These are phyloP conservation scores for Nipponacmea schrenckii DNA, from an alignment of 2,888 invertebrate species.

Conservation along the genomic window DNA sequence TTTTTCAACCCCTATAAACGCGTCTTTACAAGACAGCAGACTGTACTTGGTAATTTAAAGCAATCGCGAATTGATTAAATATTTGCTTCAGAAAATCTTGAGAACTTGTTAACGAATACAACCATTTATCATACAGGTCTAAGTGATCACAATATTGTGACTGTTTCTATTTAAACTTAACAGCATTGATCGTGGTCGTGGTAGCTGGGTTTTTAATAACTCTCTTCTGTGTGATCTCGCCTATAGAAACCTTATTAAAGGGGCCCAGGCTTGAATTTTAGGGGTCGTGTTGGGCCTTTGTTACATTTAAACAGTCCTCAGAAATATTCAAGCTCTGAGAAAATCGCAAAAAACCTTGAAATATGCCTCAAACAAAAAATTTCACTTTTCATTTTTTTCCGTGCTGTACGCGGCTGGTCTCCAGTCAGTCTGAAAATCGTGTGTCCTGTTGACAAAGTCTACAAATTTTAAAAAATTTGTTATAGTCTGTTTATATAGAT, in stretches of 20 bases:
- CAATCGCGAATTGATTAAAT: background rate
- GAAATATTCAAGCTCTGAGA: too few species aligned
- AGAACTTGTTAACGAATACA: background rate
- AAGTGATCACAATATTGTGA: background rate
- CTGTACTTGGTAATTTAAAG: background rate
- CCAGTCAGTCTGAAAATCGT: too few species aligned
- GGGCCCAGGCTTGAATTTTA: too few species aligned
- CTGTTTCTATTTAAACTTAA: background rate
- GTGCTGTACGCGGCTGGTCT: too few species aligned
- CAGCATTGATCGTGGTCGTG: background rate
- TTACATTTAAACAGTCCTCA: too few species aligned
- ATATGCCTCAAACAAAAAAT: too few species aligned
- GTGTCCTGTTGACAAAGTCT: too few species aligned
- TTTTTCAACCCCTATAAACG: conserved; percentile 1
- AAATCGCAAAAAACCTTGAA: too few species aligned
- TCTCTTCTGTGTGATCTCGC: background rate
- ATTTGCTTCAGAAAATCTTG: background rate
- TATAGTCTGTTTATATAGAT: too few species aligned
- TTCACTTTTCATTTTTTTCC: too few species aligned
- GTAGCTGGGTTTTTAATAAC: background rate
- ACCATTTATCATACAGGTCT: background rate
- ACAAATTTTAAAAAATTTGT: too few species aligned
- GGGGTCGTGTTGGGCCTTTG: too few species aligned
- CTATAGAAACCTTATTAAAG: background rate
- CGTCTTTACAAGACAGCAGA: background rate